A percentile compares a stretch with the other conserved stretches of the same genome.
Evolutionary conservation across 2,888 invertebrate genomes (phyloP).

Genomic region (Flexamia atlantica): DNA sequence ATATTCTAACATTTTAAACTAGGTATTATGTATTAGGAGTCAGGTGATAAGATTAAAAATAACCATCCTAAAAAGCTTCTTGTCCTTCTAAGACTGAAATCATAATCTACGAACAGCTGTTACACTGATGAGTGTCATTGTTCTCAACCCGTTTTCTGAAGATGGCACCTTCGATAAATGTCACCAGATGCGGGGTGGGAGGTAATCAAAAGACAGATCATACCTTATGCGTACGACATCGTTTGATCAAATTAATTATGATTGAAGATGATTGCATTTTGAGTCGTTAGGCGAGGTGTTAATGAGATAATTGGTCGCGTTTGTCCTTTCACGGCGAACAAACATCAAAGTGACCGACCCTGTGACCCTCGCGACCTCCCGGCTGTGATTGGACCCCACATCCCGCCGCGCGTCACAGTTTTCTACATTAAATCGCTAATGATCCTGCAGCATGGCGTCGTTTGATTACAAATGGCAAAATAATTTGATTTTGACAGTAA

Average conservation of each 20-base stretch:
- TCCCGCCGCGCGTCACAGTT: slow-evolving; percentile 13
- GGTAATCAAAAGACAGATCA: slow-evolving; percentile 34
- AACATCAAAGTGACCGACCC: slow-evolving; percentile 44
- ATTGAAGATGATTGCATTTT: slow-evolving; percentile 63
- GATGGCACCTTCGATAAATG: slow-evolving; percentile 17
- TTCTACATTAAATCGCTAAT: slow-evolving; percentile 50
- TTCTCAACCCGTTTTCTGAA: slow-evolving; percentile 43
- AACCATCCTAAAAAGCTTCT: no score
- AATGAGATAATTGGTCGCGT: slow-evolving; percentile 63
- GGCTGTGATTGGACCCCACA: slow-evolving; percentile 52
- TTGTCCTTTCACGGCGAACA: slow-evolving; percentile 59
- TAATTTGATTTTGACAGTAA: slow-evolving; percentile 63
- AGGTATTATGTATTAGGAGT: no score
- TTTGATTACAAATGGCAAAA: slow-evolving; percentile 58
- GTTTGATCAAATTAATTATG: slow-evolving; percentile 64
- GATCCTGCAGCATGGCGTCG: not conserved
- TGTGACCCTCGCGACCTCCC: slow-evolving; percentile 56
- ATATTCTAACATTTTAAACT: no score
- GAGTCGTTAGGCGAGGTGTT: slow-evolving; percentile 61
- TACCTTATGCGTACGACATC: slow-evolving; percentile 47
- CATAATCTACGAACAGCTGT: not conserved
- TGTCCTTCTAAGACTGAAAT: not conserved
- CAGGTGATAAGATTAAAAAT: no score
- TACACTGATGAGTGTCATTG: slow-evolving; percentile 33
- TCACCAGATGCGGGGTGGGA: slow-evolving; percentile 5